phyloP scores from a whole-genome alignment of 2,113 vertebrate genomes.

The Spilogale gracilis region DNA sequence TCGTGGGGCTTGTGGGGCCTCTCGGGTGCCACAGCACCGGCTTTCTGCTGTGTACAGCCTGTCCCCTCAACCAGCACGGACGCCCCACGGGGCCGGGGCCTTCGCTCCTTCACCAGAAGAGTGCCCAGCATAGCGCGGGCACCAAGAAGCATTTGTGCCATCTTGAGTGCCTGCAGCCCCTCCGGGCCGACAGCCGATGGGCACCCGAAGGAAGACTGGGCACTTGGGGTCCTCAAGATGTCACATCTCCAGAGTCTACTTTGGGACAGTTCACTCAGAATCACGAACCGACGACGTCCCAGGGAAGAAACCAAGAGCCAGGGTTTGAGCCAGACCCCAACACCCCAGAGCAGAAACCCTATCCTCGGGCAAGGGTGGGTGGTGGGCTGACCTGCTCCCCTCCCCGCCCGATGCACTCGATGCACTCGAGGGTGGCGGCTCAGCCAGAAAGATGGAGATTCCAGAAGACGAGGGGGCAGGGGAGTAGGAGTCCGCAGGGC shows the following conservation, averaged over 20 bases:
- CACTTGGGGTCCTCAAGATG: accelerated
- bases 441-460: background rate
- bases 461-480: background rate
- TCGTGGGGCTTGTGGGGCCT: accelerated
- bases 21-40: background rate
- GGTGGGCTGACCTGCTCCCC: accelerated
- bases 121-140: accelerated
- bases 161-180: accelerated
- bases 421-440: too few species aligned
- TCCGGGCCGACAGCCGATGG: background rate
- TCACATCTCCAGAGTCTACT: accelerated
- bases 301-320: background rate
- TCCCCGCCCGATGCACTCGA: too few species aligned
- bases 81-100: accelerated
- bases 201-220: accelerated
- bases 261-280: background rate
- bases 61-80: accelerated
- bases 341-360: background rate
- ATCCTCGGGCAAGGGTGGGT: background rate
- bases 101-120: accelerated
- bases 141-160: accelerated
- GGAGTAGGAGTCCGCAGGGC: background rate
- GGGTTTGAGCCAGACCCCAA: background rate
- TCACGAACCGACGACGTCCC: background rate
- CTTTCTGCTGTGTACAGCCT: too few species aligned